phyloP scores from a whole-genome alignment of 2,888 invertebrate species.

The Ochropleura plecta region DNA sequence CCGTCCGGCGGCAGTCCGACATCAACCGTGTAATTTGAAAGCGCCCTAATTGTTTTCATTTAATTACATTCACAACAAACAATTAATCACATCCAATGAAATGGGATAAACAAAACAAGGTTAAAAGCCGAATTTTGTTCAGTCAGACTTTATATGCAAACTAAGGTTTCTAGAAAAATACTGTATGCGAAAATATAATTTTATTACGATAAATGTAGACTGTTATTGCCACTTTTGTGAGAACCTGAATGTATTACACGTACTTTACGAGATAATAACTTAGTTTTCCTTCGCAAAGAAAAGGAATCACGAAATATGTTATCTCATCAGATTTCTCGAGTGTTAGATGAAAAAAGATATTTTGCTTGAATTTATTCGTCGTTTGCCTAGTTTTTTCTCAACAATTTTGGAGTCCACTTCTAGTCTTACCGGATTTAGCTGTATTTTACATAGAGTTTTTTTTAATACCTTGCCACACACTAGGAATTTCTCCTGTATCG shows the following conservation, averaged over 20 bases:
- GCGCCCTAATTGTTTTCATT: background rate
- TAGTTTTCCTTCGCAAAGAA: background rate
- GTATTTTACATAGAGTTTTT: no score
- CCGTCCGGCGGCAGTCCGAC: no score
- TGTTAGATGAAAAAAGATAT: no score
- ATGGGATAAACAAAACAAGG: background rate
- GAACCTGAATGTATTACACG: background rate
- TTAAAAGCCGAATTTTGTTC: background rate
- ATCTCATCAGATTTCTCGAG: background rate
- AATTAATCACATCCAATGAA: background rate
- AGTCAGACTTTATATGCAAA: background rate
- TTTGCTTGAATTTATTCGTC: no score
- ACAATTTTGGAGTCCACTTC: no score
- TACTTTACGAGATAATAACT: background rate
- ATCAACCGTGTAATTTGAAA: background rate
- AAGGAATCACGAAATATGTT: background rate
- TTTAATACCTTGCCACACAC: no score
- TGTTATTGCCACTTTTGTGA: background rate
- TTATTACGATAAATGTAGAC: background rate
- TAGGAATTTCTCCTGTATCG: no score
- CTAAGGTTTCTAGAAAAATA: background rate
- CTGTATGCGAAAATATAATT: background rate
- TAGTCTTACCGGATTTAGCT: no score
- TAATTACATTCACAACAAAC: background rate
- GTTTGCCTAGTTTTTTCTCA: no score